These are phyloP conservation scores for Drosophila miranda DNA, from an alignment of 1,140 invertebrate species.

Conservation along the genomic window DNA sequence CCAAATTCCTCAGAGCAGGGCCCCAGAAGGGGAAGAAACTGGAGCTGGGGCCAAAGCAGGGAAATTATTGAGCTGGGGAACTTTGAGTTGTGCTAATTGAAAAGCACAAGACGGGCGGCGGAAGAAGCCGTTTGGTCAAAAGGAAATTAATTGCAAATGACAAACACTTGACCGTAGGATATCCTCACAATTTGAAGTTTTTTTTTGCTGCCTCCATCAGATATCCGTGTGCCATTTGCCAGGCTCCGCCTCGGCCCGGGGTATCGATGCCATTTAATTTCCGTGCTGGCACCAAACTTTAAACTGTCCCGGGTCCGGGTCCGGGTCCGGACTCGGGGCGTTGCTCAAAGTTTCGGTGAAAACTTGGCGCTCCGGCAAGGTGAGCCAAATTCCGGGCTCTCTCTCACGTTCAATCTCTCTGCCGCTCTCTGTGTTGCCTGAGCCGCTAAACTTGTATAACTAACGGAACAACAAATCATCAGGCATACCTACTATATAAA, in stretches of 20 bases:
- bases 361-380: constrained; percentile 21
- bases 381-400: constrained; percentile 15
- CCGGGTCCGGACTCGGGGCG: background rate
- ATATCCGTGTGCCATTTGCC: constrained; percentile 52
- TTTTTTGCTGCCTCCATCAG: constrained; percentile 9
- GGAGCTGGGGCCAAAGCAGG: background rate
- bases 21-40: background rate
- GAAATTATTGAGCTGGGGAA: constrained; percentile 65
- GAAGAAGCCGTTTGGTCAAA: constrained; percentile 65
- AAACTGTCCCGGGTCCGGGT: constrained; percentile 9
- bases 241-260: background rate
- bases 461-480: constrained; percentile 51
- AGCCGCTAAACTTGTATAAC: constrained; percentile 29
- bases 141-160: constrained; percentile 78
- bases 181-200: constrained; percentile 52
- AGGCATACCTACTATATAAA: constrained; percentile 48
- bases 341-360: constrained; percentile 44
- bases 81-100: constrained; percentile 56
- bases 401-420: background rate
- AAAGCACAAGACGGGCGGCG: constrained; percentile 60
- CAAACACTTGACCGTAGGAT: constrained; percentile 70
- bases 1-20: constrained; percentile 28
- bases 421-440: background rate
- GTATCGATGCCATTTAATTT: constrained; percentile 75
- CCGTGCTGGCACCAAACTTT: constrained; percentile 62